phyloP scores from a whole-genome alignment of 2,113 vertebrate genomes.

The Calypte anna region DNA sequence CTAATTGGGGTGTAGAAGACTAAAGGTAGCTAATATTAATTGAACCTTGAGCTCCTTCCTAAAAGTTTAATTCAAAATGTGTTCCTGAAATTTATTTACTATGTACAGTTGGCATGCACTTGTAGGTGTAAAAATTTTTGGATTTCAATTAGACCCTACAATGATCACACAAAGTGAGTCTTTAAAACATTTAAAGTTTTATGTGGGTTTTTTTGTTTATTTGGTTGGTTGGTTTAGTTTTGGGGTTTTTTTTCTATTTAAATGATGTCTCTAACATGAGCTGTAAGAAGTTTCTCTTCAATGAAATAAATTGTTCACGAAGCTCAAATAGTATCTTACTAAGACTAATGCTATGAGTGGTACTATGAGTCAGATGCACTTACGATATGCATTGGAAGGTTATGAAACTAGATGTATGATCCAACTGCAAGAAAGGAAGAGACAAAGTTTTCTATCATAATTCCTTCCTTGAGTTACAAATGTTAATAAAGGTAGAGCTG shows the following conservation, averaged over 20 bases:
- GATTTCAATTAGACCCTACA: background rate
- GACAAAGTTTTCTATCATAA: background rate
- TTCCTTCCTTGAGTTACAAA: background rate
- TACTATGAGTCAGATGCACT: background rate
- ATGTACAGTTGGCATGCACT: fast-evolving
- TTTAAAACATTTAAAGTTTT: background rate
- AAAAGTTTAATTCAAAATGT: background rate
- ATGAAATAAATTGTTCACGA: background rate
- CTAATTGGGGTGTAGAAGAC: background rate
- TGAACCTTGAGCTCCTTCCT: background rate
- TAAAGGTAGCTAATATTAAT: background rate
- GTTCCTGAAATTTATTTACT: background rate
- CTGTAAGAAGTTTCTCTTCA: background rate
- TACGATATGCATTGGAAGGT: background rate
- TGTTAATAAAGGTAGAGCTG: background rate
- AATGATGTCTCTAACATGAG: background rate
- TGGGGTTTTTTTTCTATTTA: background rate
- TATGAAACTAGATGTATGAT: background rate
- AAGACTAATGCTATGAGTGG: background rate
- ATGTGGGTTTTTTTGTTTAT: too few relatives aligned
- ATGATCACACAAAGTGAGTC: background rate
- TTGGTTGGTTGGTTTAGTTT: too few relatives aligned
- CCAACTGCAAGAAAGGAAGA: background rate
- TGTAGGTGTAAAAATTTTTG: fast-evolving
- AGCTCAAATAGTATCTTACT: background rate